These are phyloP conservation scores for Drosophila pallidifrons DNA, from an alignment of 1,140 invertebrate species.

Conservation along the genomic window DNA sequence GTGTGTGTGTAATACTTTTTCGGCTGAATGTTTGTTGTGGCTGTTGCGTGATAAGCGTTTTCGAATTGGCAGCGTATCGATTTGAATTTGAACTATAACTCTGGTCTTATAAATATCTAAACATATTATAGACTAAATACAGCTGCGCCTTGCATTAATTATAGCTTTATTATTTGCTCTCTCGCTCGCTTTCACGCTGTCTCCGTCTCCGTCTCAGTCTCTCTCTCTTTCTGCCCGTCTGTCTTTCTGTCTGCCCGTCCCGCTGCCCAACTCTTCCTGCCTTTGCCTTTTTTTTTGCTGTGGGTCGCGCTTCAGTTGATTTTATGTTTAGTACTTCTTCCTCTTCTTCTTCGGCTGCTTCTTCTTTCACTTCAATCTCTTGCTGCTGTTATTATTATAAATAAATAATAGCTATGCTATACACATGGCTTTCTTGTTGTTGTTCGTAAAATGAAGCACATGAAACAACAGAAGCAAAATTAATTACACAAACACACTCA, in stretches of 20 bases:
- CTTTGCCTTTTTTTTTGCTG: conserved; percentile 14
- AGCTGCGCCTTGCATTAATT: conserved; percentile 50
- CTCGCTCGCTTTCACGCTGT: conserved; percentile 52
- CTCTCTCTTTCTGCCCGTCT: conserved; percentile 18
- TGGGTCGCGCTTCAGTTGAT: conserved; percentile 65
- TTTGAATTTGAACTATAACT: conserved; percentile 38
- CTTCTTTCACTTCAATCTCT: no score
- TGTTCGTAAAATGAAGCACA: conserved; percentile 27
- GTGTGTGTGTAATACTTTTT: conserved; percentile 39
- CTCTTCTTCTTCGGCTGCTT: neutral
- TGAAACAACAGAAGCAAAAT: neutral
- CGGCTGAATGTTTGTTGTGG: conserved; percentile 4
- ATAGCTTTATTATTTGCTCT: conserved; percentile 50
- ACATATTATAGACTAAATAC: neutral
- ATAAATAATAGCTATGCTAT: conserved; percentile 41
- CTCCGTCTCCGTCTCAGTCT: conserved; percentile 25
- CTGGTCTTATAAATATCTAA: conserved; percentile 16
- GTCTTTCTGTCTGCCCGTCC: conserved; percentile 17
- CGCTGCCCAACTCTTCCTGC: conserved; percentile 33
- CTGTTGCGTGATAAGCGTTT: conserved; percentile 43
- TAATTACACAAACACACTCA: conserved; percentile 14
- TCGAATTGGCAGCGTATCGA: conserved; percentile 29
- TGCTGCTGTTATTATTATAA: conserved; percentile 27
- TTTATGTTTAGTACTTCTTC: conserved; percentile 32
- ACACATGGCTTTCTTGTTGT: conserved; percentile 39